Percentiles rank a stretch among this genome's conserved stretches.
phyloP scores from a whole-genome alignment of 2,113 vertebrate species.

The Burhinus oedicnemus region DNA sequence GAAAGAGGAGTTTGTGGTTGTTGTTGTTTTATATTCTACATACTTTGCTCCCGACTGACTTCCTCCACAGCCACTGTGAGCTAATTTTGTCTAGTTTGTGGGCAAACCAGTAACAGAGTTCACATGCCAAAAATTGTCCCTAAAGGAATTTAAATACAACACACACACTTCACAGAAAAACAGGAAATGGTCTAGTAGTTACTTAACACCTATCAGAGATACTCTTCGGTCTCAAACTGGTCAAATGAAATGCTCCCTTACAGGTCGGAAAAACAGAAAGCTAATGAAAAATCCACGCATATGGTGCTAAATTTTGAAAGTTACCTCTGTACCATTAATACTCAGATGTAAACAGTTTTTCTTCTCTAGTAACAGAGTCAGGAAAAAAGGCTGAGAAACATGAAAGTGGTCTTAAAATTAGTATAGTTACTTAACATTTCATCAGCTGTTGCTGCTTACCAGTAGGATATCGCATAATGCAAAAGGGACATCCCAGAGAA shows the following conservation, averaged over 20 bases:
- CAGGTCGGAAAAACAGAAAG: not conserved
- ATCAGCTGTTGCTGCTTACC: not conserved
- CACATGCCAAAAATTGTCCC: not conserved
- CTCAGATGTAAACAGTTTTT: not conserved
- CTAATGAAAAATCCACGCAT: not conserved
- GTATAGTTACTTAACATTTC: not conserved
- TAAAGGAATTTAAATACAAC: not conserved
- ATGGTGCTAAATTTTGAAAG: not conserved
- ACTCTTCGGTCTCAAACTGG: not conserved
- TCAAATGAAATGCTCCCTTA: not conserved
- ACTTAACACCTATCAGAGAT: not conserved
- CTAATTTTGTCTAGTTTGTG: constrained; percentile 1
- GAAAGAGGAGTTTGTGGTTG: not conserved
- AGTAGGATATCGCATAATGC: not conserved
- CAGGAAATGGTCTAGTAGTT: not conserved
- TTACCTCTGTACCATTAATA: not conserved
- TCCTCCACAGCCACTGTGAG: not conserved
- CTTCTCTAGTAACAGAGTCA: not conserved
- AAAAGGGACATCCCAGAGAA: not conserved
- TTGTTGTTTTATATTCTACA: not conserved
- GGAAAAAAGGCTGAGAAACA: not conserved
- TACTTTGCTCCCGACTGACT: not conserved
- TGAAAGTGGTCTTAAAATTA: not conserved
- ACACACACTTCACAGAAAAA: not conserved
- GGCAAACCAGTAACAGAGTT: not conserved